Percentiles rank a stretch among this genome's conserved stretches.
Conservation (phyloP, 2,888 invertebrate genomes). For the Craniophora ligustri region DNA sequence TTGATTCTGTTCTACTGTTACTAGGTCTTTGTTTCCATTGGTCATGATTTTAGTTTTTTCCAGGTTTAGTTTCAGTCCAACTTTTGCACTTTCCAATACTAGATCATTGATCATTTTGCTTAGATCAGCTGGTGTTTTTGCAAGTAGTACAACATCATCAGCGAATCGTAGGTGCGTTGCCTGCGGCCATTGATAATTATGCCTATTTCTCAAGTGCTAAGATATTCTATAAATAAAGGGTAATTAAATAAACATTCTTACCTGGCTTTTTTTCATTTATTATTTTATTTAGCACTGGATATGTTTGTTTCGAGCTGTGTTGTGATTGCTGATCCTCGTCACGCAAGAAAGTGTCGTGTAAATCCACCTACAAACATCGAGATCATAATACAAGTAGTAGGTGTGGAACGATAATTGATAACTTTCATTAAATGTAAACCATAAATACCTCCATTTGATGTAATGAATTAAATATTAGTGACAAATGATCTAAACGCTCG, state of each 20-base stretch:
- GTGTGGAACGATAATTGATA: conserved; percentile 8
- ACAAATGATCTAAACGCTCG: conserved; percentile 57
- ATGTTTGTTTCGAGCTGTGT: conserved; percentile 65
- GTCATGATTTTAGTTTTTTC: no score
- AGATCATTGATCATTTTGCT: no score
- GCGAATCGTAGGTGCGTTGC: no score
- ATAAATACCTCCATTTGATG: conserved; percentile 77
- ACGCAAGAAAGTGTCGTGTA: conserved; percentile 71
- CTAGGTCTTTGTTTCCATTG: no score
- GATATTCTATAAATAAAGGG: no score
- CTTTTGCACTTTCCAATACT: no score
- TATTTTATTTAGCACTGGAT: conserved; percentile 65
- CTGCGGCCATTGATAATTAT: no score
- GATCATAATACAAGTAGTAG: conserved; percentile 16
- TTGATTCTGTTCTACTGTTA: no score
- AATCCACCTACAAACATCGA: conserved; percentile 65
- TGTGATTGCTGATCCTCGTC: conserved; percentile 72
- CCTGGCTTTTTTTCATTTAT: conserved; percentile 72
- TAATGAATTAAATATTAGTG: conserved; percentile 51
- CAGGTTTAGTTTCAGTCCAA: no score
- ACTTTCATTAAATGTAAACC: conserved; percentile 18
- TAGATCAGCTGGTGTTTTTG: no score
- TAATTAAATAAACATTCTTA: conserved; percentile 37
- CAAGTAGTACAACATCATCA: no score
- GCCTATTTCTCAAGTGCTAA: no score